A percentile compares a stretch with the other conserved stretches of the same genome.
Conservation (phyloP, 2,888 invertebrate species). For the Gortyna flavago region DNA sequence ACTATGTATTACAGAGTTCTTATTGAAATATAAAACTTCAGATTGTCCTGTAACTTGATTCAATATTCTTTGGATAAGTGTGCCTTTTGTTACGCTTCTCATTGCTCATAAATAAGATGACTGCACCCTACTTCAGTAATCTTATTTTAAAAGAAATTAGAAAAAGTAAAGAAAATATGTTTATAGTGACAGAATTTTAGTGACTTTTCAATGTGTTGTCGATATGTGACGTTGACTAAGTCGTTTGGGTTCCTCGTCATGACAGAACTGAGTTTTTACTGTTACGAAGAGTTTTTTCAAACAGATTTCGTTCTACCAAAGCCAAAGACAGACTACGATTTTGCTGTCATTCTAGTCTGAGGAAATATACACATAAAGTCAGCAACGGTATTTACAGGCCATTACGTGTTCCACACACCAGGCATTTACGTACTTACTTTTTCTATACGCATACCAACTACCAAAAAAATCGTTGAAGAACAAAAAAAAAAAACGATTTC, state of each 20-base stretch:
- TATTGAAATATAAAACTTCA: conserved; percentile 52
- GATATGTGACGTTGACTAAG: not conserved
- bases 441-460: not conserved
- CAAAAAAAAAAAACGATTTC: not conserved
- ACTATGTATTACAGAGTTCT: conserved; percentile 33
- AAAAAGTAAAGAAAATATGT: not conserved
- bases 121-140: not conserved
- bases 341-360: not conserved
- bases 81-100: conserved; percentile 3
- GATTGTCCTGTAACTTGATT: conserved; percentile 43
- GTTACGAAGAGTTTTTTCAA: not conserved
- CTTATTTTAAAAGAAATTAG: not conserved
- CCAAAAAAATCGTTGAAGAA: not conserved
- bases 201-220: not conserved
- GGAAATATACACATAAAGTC: not conserved
- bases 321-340: no score
- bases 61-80: conserved; percentile 28
- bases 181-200: not conserved
- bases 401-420: not conserved
- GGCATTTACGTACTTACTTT: not conserved
- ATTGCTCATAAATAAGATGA: not conserved
- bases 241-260: no score
- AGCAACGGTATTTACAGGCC: no score
- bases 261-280: no score
- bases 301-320: no score